Conservation (phyloP, 2,888 invertebrate species). For the Rutpela maculata region DNA sequence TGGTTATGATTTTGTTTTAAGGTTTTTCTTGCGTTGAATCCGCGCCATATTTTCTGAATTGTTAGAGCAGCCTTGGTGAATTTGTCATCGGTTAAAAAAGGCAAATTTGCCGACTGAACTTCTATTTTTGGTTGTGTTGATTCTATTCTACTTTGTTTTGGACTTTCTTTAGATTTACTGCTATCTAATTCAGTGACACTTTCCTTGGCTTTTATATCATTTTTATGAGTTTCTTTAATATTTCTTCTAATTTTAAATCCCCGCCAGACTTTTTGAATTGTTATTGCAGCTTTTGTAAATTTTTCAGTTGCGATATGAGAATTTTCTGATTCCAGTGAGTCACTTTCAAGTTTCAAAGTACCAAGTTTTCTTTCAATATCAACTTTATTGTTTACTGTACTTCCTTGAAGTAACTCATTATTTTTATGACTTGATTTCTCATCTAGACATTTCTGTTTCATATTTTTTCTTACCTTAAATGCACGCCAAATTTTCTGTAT, state of each 20-base stretch:
- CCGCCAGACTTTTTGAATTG: conserved; percentile 45
- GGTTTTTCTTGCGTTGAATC: conserved; percentile 19
- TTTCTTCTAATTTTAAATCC: conserved; percentile 48
- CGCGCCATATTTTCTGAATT: conserved; percentile 27
- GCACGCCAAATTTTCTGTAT: conserved; percentile 48
- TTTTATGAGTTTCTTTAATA: neutral
- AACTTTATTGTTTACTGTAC: neutral
- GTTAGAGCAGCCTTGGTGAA: conserved; percentile 18
- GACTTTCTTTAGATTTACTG: too few relatives aligned
- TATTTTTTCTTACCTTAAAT: conserved; percentile 43
- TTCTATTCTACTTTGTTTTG: too few relatives aligned
- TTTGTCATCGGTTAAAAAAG: too few relatives aligned
- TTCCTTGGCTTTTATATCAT: too few relatives aligned
- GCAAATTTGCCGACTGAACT: too few relatives aligned
- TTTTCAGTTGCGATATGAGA: neutral
- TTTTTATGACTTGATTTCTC: neutral
- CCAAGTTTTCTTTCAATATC: neutral
- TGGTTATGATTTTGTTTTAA: neutral
- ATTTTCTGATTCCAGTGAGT: neutral
- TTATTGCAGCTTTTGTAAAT: conserved; percentile 46
- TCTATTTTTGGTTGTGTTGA: too few relatives aligned
- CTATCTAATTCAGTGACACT: too few relatives aligned
- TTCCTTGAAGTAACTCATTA: neutral
- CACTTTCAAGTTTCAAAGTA: neutral
- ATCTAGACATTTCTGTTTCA: neutral